Evolutionary conservation across 1,140 invertebrate species (phyloP).

Genomic region (Hydropsyche tenuis): DNA sequence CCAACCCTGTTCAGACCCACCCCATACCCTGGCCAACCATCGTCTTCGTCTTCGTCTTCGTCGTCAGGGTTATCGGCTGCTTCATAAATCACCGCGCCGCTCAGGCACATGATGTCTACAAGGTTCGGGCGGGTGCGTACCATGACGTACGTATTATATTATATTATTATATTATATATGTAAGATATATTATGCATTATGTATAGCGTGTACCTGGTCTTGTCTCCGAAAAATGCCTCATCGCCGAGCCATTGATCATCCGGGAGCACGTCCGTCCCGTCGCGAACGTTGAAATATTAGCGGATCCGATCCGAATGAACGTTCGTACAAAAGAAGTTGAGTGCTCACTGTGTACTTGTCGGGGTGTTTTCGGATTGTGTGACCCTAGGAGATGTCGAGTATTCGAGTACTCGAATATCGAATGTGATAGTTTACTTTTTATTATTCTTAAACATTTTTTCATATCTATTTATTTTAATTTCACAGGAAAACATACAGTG

Average conservation of each 20-base stretch:
- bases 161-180: too few species aligned
- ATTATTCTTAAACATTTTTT: too few species aligned
- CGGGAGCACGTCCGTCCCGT: background rate
- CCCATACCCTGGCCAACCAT: background rate
- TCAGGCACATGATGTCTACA: constrained; percentile 40
- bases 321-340: too few species aligned
- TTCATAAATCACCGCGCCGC: constrained; percentile 38
- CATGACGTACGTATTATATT: constrained; percentile 4
- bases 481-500: too few species aligned
- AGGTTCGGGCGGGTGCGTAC: constrained; percentile 36
- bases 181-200: too few species aligned
- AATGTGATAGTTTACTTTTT: too few species aligned
- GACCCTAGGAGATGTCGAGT: too few species aligned
- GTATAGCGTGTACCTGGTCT: constrained; percentile 25
- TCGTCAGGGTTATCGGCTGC: constrained; percentile 33
- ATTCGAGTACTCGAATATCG: too few species aligned
- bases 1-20: background rate
- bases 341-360: background rate
- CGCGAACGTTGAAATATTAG: constrained; percentile 18
- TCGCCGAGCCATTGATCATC: constrained; percentile 34
- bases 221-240: constrained; percentile 31
- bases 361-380: background rate
- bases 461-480: too few species aligned
- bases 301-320: background rate
- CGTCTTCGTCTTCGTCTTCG: constrained; percentile 5